Conservation (phyloP, 2,888 invertebrate species). For the Galerucella nymphaeae region DNA sequence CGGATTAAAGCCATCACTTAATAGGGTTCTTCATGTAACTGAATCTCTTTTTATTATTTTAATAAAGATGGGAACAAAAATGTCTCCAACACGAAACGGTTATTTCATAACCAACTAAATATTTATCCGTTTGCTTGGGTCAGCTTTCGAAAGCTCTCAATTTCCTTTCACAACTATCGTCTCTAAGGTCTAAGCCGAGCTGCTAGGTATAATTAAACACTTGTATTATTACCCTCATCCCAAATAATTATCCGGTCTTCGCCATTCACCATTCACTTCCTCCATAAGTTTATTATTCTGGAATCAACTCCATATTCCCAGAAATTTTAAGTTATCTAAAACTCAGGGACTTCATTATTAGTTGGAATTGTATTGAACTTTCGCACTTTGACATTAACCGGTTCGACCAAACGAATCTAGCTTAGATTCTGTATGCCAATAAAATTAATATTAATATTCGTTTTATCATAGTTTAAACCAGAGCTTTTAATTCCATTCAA, state of each 20-base stretch:
- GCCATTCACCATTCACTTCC: neutral
- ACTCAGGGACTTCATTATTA: neutral
- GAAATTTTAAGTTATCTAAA: neutral
- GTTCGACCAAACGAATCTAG: neutral
- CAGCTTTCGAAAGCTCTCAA: neutral
- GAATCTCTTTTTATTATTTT: too few relatives aligned
- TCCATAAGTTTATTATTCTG: constrained; percentile 1
- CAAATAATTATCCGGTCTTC: constrained; percentile 2
- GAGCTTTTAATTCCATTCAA: too few relatives aligned
- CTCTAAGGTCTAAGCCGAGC: neutral
- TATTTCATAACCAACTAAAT: too few relatives aligned
- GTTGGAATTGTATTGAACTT: neutral
- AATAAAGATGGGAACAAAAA: too few relatives aligned
- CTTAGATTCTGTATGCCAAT: too few relatives aligned
- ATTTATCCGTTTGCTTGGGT: neutral
- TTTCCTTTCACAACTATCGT: neutral
- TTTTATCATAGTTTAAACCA: too few relatives aligned
- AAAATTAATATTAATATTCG: too few relatives aligned
- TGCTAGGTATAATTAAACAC: neutral
- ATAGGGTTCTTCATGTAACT: too few relatives aligned
- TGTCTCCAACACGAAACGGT: too few relatives aligned
- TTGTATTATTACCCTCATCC: constrained; percentile 1
- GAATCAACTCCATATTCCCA: neutral
- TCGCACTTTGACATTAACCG: neutral
- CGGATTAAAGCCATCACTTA: too few relatives aligned